Base-by-base conservation (phyloP, 2,888 invertebrate species). In the Apamea sordens region DNA sequence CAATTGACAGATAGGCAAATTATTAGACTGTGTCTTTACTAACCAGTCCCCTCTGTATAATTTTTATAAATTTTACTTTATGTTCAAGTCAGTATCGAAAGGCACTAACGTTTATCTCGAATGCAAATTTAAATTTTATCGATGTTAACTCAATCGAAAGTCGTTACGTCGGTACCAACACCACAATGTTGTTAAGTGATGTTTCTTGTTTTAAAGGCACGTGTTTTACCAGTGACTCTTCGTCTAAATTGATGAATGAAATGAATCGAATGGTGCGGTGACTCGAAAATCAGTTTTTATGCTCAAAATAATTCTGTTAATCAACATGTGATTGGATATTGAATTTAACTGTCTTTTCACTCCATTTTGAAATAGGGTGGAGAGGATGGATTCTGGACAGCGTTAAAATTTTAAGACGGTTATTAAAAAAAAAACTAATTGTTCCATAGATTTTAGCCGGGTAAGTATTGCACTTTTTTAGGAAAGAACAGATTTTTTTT, bases 71-170 rank as follows among this genome's bases (percentile, higher is more conserved):
- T 18, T 32, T 63, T 32, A 63, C 18, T 63, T 32, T 79, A 21
- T 72, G 59, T 32, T 59, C 32, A 28, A 53, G 73, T 68, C 28
- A 21, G 47, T 64, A 65, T 64, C 24, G 28, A 73, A 73, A 68
- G 70, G 59, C 68, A 72, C 63, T 85, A 80, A 82, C 73, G 53
- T 68, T 81, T 82, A 82, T 87, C 77, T 77, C 24, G 24, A 76
- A 80, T 83, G 78, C 71, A 83, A 87, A 83, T 87, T 80, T 59
- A 59, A 68, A 63, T 68, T 79, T 83, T 83, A 82, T 78, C 73
- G 78, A 85, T 83, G 11, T 69, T 44, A 75, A 61, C 70, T 71
- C 56, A 50, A 67, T 75, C 75, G 79, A 73, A 76, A 67, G 70
- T 71, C 77, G 76, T 73, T 68, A 73, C 47, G 61, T 73, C 47